phyloP scores from a whole-genome alignment of 2,888 invertebrate species.

The Poecilobothrus nobilitatus region DNA sequence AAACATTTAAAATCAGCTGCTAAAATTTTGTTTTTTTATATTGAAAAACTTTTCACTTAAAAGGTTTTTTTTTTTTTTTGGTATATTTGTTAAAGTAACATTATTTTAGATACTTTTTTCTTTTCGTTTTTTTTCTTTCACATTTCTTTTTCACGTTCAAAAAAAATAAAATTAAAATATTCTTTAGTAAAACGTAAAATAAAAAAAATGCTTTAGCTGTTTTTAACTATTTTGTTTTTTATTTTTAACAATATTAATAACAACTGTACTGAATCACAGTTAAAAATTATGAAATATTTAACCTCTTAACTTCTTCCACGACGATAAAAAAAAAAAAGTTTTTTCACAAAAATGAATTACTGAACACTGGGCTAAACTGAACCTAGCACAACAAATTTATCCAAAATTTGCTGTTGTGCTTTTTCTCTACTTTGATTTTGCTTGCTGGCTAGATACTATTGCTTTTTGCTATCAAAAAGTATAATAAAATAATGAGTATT shows the following conservation, averaged over 20 bases:
- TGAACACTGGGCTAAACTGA: conserved; percentile 4
- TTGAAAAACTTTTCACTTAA: too few relatives aligned
- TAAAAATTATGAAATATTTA: not conserved
- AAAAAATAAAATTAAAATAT: too few relatives aligned
- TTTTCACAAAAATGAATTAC: not conserved
- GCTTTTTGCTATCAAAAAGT: not conserved
- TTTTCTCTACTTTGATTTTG: not conserved
- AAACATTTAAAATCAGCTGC: too few relatives aligned
- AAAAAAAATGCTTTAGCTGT: not conserved
- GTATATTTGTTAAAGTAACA: too few relatives aligned
- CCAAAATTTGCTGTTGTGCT: not conserved
- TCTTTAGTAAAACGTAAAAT: too few relatives aligned
- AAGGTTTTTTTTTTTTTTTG: too few relatives aligned
- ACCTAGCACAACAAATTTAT: conserved; percentile 4
- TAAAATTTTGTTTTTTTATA: too few relatives aligned
- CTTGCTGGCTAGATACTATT: not conserved
- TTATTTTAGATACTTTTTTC: too few relatives aligned
- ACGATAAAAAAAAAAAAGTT: not conserved
- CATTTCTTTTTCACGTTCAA: too few relatives aligned
- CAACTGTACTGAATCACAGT: not conserved
- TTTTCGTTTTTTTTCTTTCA: too few relatives aligned
- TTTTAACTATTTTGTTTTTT: not conserved
- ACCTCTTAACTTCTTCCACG: not conserved
- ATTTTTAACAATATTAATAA: not conserved
- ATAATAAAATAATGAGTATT: too few relatives aligned